phyloP scores from a whole-genome alignment of 2,113 vertebrate genomes.

The Trichomycterus rosablanca region DNA sequence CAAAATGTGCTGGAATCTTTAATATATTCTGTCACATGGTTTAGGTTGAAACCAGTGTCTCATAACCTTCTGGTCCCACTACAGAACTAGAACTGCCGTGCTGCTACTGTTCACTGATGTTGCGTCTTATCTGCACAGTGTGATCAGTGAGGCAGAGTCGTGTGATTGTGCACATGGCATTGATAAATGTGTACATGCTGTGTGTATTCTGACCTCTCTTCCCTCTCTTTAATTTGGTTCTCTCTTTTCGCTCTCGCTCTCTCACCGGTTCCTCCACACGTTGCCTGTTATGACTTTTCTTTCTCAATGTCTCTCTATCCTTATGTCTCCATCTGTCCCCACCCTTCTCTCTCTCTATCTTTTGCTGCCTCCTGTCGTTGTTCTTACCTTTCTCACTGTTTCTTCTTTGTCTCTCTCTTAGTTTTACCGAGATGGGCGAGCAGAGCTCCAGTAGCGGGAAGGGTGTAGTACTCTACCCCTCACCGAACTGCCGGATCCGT shows the following conservation, averaged over 20 bases:
- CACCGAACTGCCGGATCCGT: slow-evolving; percentile 72
- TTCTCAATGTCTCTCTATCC: background rate
- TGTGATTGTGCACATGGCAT: slow-evolving; percentile 9
- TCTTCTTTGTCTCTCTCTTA: slow-evolving; percentile 31
- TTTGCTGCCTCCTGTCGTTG: background rate
- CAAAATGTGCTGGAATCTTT: no score
- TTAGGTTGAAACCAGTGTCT: background rate
- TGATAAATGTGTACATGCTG: slow-evolving; percentile 1
- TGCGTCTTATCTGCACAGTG: background rate
- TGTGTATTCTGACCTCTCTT: background rate
- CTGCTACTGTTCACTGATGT: background rate
- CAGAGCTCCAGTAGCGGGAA: slow-evolving; percentile 53
- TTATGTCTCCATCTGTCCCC: background rate
- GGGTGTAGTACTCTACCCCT: slow-evolving; percentile 53
- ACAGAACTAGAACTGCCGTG: background rate
- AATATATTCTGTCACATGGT: no score
- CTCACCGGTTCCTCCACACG: no score
- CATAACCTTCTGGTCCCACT: background rate
- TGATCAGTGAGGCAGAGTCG: slow-evolving; percentile 6
- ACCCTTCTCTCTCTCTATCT: background rate
- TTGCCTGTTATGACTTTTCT: no score
- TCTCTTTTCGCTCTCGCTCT: no score
- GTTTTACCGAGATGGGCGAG: slow-evolving; percentile 52
- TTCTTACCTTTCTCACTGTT: background rate
- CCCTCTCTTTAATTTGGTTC: no score